A percentile compares a stretch with the other conserved stretches of the same genome.
Evolutionary conservation across 2,888 invertebrate species (phyloP).

Genomic region (Ellobium chinense): DNA sequence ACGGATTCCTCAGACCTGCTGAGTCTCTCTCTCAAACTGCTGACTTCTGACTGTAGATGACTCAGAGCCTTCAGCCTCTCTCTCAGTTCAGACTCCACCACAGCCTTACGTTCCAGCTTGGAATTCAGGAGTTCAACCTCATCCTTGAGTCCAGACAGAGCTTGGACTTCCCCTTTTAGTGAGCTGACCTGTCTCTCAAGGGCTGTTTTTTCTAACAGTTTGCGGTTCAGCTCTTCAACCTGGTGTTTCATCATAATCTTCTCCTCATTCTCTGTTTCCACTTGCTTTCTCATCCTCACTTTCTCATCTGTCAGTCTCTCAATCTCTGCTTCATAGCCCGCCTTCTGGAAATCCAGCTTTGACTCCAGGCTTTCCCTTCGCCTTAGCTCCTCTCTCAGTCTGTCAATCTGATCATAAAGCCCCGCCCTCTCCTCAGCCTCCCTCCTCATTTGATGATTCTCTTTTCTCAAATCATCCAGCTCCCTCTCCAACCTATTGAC

Average conservation of each 20-base stretch:
- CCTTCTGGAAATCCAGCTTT: conserved; percentile 21
- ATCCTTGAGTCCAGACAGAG: neutral
- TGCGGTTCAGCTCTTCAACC: neutral
- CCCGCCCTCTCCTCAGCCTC: conserved; percentile 8
- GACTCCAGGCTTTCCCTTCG: conserved; percentile 2
- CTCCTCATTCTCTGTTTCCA: neutral
- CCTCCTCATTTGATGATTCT: neutral
- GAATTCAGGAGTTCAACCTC: conserved; percentile 1
- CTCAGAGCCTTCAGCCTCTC: neutral
- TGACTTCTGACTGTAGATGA: neutral
- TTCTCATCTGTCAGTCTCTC: conserved; percentile 13
- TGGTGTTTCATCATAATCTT: neutral
- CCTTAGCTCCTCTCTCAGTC: conserved; percentile 4
- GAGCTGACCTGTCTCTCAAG: conserved; percentile 11
- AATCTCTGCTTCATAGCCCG: conserved; percentile 7
- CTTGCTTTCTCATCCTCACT: neutral
- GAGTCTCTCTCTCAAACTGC: conserved; percentile 5
- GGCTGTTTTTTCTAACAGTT: neutral
- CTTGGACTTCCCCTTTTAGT: neutral
- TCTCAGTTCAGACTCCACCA: conserved; percentile 18
- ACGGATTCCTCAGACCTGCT: neutral
- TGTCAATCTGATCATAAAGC: neutral
- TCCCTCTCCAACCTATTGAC: conserved; percentile 26
- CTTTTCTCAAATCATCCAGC: conserved; percentile 13
- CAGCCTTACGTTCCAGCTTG: neutral